Percentiles rank a stretch among this genome's conserved stretches.
These are phyloP conservation scores for Chloroclystis v-ata DNA, from an alignment of 2,888 invertebrate species.

Conservation along the genomic window DNA sequence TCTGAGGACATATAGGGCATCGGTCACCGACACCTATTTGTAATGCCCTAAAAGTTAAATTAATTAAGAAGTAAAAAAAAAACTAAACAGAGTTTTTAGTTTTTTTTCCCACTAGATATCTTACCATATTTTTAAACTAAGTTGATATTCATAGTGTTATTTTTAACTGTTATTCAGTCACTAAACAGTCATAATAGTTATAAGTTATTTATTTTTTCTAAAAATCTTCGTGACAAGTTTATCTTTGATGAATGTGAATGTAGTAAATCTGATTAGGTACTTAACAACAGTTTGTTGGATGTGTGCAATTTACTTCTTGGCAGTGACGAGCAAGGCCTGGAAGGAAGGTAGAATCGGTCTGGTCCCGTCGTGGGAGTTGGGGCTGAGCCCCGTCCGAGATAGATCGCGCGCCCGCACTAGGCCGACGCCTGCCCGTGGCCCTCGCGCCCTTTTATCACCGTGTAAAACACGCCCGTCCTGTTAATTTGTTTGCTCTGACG, in stretches of 20 bases:
- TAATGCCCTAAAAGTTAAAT: too few species aligned
- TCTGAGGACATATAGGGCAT: constrained; percentile 39
- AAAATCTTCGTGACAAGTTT: too few species aligned
- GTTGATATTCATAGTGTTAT: too few species aligned
- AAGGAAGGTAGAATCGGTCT: constrained; percentile 17
- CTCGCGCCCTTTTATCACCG: constrained; percentile 72
- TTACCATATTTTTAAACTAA: too few species aligned
- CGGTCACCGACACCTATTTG: constrained; percentile 44
- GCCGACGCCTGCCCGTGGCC: constrained; percentile 59
- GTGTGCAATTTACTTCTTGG: constrained; percentile 20
- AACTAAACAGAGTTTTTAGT: too few species aligned
- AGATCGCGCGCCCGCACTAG: constrained; percentile 65
- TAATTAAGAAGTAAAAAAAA: too few species aligned
- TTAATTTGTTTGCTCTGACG: constrained; percentile 77
- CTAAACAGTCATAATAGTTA: too few species aligned
- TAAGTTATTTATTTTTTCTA: too few species aligned
- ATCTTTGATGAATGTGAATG: too few species aligned
- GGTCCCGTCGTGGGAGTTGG: constrained; percentile 7
- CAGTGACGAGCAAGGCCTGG: constrained; percentile 3
- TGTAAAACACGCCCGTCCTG: constrained; percentile 70
- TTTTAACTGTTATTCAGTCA: too few species aligned
- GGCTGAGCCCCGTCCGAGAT: constrained; percentile 47
- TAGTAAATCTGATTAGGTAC: too few species aligned
- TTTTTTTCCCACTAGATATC: too few species aligned
- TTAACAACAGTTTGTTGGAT: constrained; percentile 15